A percentile compares a stretch with the other conserved stretches of the same genome.
phyloP scores from a whole-genome alignment of 2,888 invertebrate genomes.

The Leucophora obtusa region DNA sequence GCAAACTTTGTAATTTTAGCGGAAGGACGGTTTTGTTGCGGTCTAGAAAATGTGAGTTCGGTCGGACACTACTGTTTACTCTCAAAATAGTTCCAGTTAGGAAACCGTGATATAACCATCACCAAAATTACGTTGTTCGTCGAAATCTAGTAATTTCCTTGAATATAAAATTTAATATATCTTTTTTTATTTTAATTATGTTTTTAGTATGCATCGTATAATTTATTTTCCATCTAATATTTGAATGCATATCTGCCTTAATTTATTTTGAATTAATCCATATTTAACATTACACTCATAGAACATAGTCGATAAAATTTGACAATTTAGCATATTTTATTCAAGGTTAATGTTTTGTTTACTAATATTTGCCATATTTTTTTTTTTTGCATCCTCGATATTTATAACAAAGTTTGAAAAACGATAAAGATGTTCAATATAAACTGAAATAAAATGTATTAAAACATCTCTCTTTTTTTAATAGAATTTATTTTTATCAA shows the following conservation, averaged over 20 bases:
- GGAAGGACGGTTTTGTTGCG: no score
- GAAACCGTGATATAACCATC: no score
- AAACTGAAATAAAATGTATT: conserved; percentile 55
- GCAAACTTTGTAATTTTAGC: no score
- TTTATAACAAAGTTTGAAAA: not conserved
- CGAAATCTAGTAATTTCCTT: not conserved
- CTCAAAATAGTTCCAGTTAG: no score
- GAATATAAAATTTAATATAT: not conserved
- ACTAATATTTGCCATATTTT: conserved; percentile 42
- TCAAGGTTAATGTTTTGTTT: not conserved
- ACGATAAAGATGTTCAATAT: conserved; percentile 47
- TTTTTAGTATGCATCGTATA: no score
- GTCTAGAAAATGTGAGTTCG: no score
- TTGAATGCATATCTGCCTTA: not conserved
- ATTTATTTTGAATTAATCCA: not conserved
- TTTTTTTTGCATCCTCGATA: conserved; percentile 24
- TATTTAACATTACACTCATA: not conserved
- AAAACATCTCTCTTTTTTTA: conserved; percentile 48
- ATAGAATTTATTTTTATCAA: conserved; percentile 78
- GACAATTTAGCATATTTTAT: no score
- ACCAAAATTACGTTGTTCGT: no score
- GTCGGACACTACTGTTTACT: no score
- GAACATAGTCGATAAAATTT: not conserved
- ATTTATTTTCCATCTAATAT: not conserved
- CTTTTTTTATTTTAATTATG: not conserved